Base-by-base conservation (phyloP, 2,797 vertebrate genomes). In the Enteromius paludinosus region DNA sequence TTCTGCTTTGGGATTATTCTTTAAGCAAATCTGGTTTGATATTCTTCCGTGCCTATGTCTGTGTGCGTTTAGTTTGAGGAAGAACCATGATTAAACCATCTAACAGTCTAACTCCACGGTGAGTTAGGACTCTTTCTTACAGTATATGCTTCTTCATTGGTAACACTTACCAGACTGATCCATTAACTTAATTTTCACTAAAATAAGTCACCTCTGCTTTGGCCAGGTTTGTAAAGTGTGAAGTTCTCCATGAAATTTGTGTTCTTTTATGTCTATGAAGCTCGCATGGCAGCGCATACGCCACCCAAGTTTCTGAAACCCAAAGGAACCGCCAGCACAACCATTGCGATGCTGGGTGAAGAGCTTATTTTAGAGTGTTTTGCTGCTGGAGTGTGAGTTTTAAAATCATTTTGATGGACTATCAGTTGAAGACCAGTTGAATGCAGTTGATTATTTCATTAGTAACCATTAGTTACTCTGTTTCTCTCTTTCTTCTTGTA, bases 291-390 rank as follows among this genome's bases (percentile, higher is more conserved):
- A 84, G 89, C 95, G 0, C 97, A 98, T 88, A 96, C 95, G 8
- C 95, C 96, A 28, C 98, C 98, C 89, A 96, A 93, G 90, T 98
- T 99, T 94, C 92, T 99, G 92, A 96, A 96, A 35, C 98, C 97
- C 7, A 93, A 88, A 0, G 97, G 97, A 64, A 96, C 93, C 0
- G 91, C 95, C 0, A 99, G 97, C 94, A 95, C 95, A 88, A 95
- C 94, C 88, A 93, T 96, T 88, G 97, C 96, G 75, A 94, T 99
- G 30, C 91, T 94, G 7, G 98, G 97, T n/a, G 96, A 96, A 88
- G 96, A 98, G 84, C 95, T 99, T 33, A 88, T 98, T 79, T 91
- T 99, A 87, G 97, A 99, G 91, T 99, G 98, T 86, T 97, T 99
- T 12, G 96, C 98, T 70, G 97, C 96, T 0, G 98, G 98, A 92